Evolutionary conservation across 2,888 invertebrate genomes (phyloP), one percentile per base, ranked within the genome.

Genomic region (Invenusta paracnida): DNA sequence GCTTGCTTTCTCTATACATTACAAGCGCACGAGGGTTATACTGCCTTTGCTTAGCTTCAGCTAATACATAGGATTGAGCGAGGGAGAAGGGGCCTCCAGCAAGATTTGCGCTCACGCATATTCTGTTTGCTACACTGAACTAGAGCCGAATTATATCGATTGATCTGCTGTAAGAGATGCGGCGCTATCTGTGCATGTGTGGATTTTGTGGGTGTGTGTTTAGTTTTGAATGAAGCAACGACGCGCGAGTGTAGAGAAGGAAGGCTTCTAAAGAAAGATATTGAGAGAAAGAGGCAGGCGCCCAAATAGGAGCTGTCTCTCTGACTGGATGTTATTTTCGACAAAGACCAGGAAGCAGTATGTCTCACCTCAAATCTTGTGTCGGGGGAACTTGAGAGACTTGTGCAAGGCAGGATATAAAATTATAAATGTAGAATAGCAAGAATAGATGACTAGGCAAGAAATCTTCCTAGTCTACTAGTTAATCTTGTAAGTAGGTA

Each of bases 181-280:
- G 73, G 73, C 73, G 73, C 73, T 73, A 73, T 73, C 23, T 73
- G 73, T 73, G 73, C 73, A 73, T 73, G 23, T 23, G 73, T 73
- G 73, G 11, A 23, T 23, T n/a, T 73, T 73, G 11, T n/a, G n/a
- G n/a, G n/a, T n/a, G n/a, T n/a, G n/a, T n/a, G n/a, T n/a, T n/a
- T n/a, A n/a, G n/a, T n/a, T n/a, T n/a, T n/a, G n/a, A n/a, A n/a
- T n/a, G n/a, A n/a, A n/a, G n/a, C n/a, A n/a, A n/a, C n/a, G n/a
- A n/a, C n/a, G n/a, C n/a, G n/a, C n/a, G n/a, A n/a, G n/a, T n/a
- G n/a, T n/a, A n/a, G n/a, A n/a, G n/a, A n/a, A n/a, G n/a, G n/a
- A n/a, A n/a, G n/a, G n/a, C n/a, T n/a, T n/a, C n/a, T n/a, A n/a
- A n/a, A n/a, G n/a, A n/a, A n/a, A n/a, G 23, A 23, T 23, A 23